Evolutionary conservation across 2,797 vertebrate species (phyloP), one percentile per base, ranked within the genome.

Genomic region (Sandelia bainsii): DNA sequence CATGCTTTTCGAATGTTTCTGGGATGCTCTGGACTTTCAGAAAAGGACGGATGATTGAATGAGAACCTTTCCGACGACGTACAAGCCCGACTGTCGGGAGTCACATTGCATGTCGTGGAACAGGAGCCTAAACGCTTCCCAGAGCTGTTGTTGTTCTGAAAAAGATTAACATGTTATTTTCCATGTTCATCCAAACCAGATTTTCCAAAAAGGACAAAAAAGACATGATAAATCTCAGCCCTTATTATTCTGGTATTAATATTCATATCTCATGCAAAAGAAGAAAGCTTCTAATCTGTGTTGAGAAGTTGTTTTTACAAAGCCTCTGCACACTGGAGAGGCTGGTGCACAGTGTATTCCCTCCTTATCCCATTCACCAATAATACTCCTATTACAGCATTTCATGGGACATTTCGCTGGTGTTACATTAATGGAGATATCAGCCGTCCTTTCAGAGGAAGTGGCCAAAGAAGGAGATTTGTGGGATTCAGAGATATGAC

Each of bases 391-490:
- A 68, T 86, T 82, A 80, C 62, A 82, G 64, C 40, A 11, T 62
- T 80, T 75, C 70, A 83, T 56, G 84, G 77, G 69, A 78, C 50
- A 48, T 79, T 57, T 77, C 60, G 14, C 72, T 75, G 76, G 82
- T 75, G 66, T 71, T 62, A 68, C 62, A 79, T 76, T 77, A 72
- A 85, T 83, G 73, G 51, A 80, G 77, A 75, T 84, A 85, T 87
- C 84, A 78, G 74, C 67, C 5, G n/a, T 76, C 56, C 66, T 69
- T 72, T 72, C 67, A 51, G 48, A 59, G 64, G 58, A 75, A 81
- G 64, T 78, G 69, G 84, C 75, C 75, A 82, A 63, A 81, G 58
- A 78, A 54, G 45, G 61, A 63, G 79, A 84, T 84, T 90, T 86
- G 74, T 81, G 81, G 78, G 65, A 86, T 68, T 83, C 65, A 25